Percentiles rank a stretch among this genome's conserved stretches.
phyloP scores from a whole-genome alignment of 2,797 vertebrate genomes.

The Dipus sagitta region DNA sequence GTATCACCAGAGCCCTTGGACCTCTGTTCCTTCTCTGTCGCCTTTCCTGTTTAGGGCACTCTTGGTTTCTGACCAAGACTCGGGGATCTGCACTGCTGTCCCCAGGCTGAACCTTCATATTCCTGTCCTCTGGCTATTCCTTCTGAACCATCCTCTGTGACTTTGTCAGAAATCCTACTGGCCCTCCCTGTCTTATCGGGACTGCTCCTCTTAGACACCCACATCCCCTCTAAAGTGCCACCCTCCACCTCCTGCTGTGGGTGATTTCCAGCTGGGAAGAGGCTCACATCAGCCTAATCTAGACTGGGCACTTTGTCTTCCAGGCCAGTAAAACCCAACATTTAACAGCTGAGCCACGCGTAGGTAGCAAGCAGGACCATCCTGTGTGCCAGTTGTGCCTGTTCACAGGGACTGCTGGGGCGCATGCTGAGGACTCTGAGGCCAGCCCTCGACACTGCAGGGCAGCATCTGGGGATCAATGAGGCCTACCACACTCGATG shows the following conservation, averaged over 20 bases:
- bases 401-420: not conserved
- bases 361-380: not conserved
- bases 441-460: not conserved
- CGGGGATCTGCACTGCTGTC: rapidly evolving
- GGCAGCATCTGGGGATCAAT: too few species aligned
- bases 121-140: not conserved
- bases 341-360: not conserved
- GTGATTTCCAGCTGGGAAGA: not conserved
- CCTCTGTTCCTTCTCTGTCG: not conserved
- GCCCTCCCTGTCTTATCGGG: not conserved
- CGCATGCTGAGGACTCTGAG: not conserved
- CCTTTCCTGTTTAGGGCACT: not conserved
- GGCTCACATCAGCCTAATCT: not conserved
- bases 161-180: not conserved
- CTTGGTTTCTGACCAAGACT: not conserved
- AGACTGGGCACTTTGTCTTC: not conserved
- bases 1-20: not conserved
- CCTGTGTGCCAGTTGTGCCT: not conserved
- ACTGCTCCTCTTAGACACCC: not conserved
- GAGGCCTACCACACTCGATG: not conserved
- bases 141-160: not conserved
- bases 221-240: not conserved
- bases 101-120: not conserved
- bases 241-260: too few species aligned
- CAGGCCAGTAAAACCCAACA: not conserved